A percentile compares a stretch with the other conserved stretches of the same genome.
Evolutionary conservation across 2,113 vertebrate species (phyloP).

Genomic region (Lipotes vexillifer): DNA sequence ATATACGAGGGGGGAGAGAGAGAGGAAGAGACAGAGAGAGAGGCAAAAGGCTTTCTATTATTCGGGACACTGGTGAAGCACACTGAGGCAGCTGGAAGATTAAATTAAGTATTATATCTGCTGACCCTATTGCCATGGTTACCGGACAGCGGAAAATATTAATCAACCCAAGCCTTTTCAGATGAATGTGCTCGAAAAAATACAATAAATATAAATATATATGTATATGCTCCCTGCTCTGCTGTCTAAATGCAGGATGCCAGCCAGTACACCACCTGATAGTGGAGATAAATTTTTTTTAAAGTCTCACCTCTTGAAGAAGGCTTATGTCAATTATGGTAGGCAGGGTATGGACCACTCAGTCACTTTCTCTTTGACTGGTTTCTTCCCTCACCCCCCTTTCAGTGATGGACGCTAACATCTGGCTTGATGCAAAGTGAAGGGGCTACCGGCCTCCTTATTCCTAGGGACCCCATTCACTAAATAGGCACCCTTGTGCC

Average conservation of each 20-base stretch:
- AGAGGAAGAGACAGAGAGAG: conserved; percentile 11
- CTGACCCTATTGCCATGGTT: conserved; percentile 99
- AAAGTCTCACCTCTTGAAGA: conserved; percentile 21
- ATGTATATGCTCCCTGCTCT: conserved; percentile 72
- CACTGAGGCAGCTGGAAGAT: conserved; percentile 92
- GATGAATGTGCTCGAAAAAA: conserved; percentile 82
- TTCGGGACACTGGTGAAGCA: conserved; percentile 83
- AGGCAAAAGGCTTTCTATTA: conserved; percentile 84
- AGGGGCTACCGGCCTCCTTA: neutral
- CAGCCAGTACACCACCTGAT: conserved; percentile 66
- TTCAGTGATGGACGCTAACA: neutral
- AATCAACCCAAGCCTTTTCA: conserved; percentile 93
- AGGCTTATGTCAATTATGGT: conserved; percentile 50
- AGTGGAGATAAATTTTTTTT: conserved; percentile 52
- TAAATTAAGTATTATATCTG: conserved; percentile 99
- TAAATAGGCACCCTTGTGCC: neutral
- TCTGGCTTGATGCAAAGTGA: neutral
- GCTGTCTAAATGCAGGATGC: conserved; percentile 69
- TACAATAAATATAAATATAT: conserved; percentile 84
- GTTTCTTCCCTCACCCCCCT: neutral
- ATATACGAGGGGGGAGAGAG: conserved; percentile 65
- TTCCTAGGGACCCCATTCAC: neutral
- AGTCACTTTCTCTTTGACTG: conserved; percentile 24
- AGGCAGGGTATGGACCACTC: neutral
- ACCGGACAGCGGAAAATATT: conserved; percentile 99